phyloP scores from a whole-genome alignment of 1,140 invertebrate species.

The Drosophila mayri region DNA sequence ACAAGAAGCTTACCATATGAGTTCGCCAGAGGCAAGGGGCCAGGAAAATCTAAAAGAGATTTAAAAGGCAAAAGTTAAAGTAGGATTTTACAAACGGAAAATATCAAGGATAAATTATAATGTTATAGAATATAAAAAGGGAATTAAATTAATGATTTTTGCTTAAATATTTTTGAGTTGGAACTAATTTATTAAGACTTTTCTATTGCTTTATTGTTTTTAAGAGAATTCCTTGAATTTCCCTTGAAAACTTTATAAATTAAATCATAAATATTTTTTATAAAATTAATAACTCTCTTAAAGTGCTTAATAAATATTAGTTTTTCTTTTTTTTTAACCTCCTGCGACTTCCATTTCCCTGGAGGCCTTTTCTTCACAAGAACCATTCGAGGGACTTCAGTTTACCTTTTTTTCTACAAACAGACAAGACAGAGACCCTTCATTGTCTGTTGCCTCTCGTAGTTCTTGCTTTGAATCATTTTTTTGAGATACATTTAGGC shows the following conservation, averaged over 20 bases:
- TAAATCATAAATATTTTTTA: not conserved
- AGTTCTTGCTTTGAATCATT: constrained; percentile 29
- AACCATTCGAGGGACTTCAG: constrained; percentile 14
- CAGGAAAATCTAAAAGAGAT: not conserved
- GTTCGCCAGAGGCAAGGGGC: not conserved
- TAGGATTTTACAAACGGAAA: not conserved
- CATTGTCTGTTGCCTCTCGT: constrained; percentile 12
- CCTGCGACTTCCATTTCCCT: not conserved
- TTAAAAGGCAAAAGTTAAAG: constrained; percentile 5
- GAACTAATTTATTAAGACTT: not conserved
- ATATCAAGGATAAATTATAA: not conserved
- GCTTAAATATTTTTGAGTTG: not conserved
- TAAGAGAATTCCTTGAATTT: no score
- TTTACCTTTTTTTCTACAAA: constrained; percentile 4
- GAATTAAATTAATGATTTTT: no score
- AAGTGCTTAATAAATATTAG: not conserved
- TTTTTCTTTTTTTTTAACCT: constrained; percentile 6
- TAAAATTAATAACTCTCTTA: not conserved
- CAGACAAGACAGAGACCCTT: constrained; percentile 4
- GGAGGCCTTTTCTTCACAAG: not conserved
- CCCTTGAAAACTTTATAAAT: not conserved
- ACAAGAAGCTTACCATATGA: constrained; percentile 36
- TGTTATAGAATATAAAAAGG: not conserved
- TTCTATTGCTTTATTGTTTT: no score
- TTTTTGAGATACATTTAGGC: constrained; percentile 33